phyloP scores from a whole-genome alignment of 2,797 vertebrate genomes.

The Enteromius paludinosus region DNA sequence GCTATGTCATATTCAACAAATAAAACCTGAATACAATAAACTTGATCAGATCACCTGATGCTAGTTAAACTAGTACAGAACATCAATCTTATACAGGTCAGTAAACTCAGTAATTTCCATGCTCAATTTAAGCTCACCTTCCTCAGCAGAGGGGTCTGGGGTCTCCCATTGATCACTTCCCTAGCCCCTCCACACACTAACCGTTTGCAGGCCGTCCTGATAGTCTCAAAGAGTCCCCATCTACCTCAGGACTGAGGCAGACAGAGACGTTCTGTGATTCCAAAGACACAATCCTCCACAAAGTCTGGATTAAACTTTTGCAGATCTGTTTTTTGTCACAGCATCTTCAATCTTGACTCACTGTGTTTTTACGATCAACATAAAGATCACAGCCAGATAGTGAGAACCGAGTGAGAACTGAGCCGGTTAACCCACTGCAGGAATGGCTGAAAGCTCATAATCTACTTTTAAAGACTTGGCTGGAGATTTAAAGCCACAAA shows the following conservation, averaged over 20 bases:
- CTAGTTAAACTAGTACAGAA: neutral
- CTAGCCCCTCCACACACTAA: conserved; percentile 67
- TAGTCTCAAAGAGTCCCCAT: neutral
- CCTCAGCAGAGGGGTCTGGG: conserved; percentile 64
- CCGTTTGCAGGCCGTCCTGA: conserved; percentile 69
- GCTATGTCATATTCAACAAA: neutral
- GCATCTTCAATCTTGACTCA: neutral
- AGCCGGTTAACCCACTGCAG: conserved; percentile 42
- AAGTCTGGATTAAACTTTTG: neutral
- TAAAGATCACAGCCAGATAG: conserved; percentile 3
- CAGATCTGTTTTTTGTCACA: neutral
- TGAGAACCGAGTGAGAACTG: conserved; percentile 18
- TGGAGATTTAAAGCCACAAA: conserved; percentile 70
- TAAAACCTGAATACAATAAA: neutral
- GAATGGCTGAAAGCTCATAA: conserved; percentile 69
- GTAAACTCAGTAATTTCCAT: neutral
- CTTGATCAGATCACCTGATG: neutral
- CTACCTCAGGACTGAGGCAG: conserved; percentile 31
- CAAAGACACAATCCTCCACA: neutral
- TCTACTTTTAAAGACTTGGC: conserved; percentile 73
- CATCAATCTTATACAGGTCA: neutral
- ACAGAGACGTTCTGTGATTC: neutral
- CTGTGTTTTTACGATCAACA: neutral
- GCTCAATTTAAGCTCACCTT: conserved; percentile 48
- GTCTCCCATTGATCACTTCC: conserved; percentile 68